phyloP scores from a whole-genome alignment of 2,113 vertebrate species.

The rabbit (Oryctolagus cuniculus) region mOryCun1.1 NC_091442.1:30087001-30087500 shows the following conservation, averaged over 20 bases:
- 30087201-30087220: not conserved
- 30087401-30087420: not conserved
- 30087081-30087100: not conserved
- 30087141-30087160: not conserved
- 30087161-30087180: not conserved
- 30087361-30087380: not conserved
- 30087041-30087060: not conserved
- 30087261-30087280: not conserved
- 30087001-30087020: too few relatives aligned
- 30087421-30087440: not conserved
- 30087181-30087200: not conserved
- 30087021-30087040: not conserved
- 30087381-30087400: not conserved
- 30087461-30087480: not conserved
- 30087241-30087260: not conserved
- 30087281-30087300: not conserved
- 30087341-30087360: not conserved
- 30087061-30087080: not conserved
- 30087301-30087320: not conserved
- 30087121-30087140: not conserved
- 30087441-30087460: slow-evolving; percentile 29
- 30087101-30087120: not conserved
- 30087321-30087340: not conserved
- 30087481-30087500: not conserved
- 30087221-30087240: too few relatives aligned